A percentile compares a stretch with the other conserved stretches of the same genome.
Evolutionary conservation across 2,888 invertebrate genomes (phyloP).

Genomic region (Synergus itoensis): DNA sequence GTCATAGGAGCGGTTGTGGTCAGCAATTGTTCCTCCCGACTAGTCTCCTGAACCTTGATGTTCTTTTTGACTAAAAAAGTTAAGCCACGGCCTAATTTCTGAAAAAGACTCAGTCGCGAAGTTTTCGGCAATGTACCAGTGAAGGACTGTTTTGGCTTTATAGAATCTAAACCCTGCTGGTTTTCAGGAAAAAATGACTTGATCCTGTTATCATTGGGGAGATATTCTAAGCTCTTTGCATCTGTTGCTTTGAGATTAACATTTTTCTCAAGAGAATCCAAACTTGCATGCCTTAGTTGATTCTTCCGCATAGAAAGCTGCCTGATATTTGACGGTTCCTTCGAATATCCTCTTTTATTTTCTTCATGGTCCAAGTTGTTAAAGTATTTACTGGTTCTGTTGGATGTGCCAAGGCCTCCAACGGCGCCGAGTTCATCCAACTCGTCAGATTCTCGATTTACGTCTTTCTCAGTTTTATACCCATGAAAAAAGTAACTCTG

Average conservation of each 20-base stretch:
- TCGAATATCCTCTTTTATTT: neutral
- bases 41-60: constrained; percentile 59
- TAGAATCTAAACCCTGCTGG: constrained; percentile 66
- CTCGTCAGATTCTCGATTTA: constrained; percentile 63
- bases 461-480: constrained; percentile 72
- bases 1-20: constrained; percentile 48
- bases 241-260: constrained; percentile 58
- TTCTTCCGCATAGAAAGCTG: neutral
- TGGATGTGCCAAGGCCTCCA: constrained; percentile 24
- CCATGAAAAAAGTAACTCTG: constrained; percentile 74
- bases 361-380: neutral
- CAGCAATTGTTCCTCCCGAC: constrained; percentile 52
- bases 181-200: constrained; percentile 60
- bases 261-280: constrained; percentile 68
- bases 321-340: neutral
- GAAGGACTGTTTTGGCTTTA: constrained; percentile 61
- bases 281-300: constrained; percentile 61
- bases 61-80: constrained; percentile 70
- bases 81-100: constrained; percentile 68
- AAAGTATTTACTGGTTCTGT: neutral
- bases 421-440: constrained; percentile 53
- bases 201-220: constrained; percentile 60
- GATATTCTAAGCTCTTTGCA: constrained; percentile 66
- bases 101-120: constrained; percentile 66
- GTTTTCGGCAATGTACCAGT: constrained; percentile 56